Evolutionary conservation across 2,888 invertebrate genomes (phyloP), one percentile per base, ranked within the genome.

Genomic region (Lasioglossum villosulum): DNA sequence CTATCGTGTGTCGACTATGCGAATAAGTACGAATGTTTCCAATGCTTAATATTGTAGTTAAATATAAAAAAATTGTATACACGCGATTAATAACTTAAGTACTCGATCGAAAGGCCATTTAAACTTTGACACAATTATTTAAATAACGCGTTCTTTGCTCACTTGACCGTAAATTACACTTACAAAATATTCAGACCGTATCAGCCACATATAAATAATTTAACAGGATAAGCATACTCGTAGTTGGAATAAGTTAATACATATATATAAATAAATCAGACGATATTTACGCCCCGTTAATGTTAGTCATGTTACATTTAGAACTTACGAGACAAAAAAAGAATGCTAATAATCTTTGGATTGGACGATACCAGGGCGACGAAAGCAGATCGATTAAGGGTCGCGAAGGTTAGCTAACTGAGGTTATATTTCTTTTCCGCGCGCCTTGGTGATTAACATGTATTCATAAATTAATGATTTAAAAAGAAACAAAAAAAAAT

Each of bases 31-130:
- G 71, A 10, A 75, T 76, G 52, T 76, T 76, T 83, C 27, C 27
- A 30, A 27, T 30, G 30, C 63, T 30, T 63, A 63, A 14, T 63
- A 63, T 39, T n/a, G 12, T 12, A n/a, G 4, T 27, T 37, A 39
- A 68, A 56, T 45, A 52, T 72, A 75, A 72, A 59, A 39, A 14
- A 79, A 74, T 30, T 85, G 78, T 95, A 89, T 86, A 90, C 78
- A 75, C 86, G 78, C 85, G 84, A 96, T 95, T 94, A 94, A 94
- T 94, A 94, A 94, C 92, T 94, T 94, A 95, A 95, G 95, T 95
- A 94, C 94, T 84, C 85, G 82, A 78, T 88, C 82, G 74, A 66
- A 30, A 27, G 88, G 34, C 68, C 37, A 23, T 45, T 76, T 19
- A 42, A 34, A 39, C 66, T 71, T 14, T 6, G 56, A 37, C 34